Evolutionary conservation across 2,797 vertebrate genomes (phyloP), one percentile per base, ranked within the genome.

Genomic region (Cossypha niveicapilla): DNA sequence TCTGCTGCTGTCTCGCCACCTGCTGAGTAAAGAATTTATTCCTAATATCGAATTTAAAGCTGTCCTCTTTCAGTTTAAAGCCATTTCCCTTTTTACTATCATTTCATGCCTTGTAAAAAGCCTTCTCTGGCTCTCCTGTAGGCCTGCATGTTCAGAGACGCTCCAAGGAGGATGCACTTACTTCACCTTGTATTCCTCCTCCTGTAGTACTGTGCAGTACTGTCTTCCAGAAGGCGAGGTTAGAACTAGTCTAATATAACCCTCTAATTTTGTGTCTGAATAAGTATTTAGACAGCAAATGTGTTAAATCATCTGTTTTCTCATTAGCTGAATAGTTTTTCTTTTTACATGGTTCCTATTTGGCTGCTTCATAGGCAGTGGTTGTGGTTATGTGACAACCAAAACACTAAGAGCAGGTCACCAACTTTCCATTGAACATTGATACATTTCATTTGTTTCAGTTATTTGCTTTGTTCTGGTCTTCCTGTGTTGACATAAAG

Each of bases 1-100:
- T 56, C 9, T 68, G 48, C 62, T 2, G 1, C 23, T 32, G 12
- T 75, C 13, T 70, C 0, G 0, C n/a, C 42, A 50, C 16, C 11
- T 50, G 11, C 48, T 32, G 23, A 75, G 23, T 56, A 50, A 56
- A 44, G 27, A 54, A 23, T 61, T 45, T 18, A 30, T 51, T 74
- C 47, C 48, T 21, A 32, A 42, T 37, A 32, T 1, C 1, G 1
- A 37, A 75, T 56, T 54, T 62, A 37, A 50, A 70, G 42, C 23
- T 68, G n/a, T 13, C 42, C 4, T 70, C 42, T 70, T 50, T 32
- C 23, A 30, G 9, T 75, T 75, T 56, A 25, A 82, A 37, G n/a
- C 2, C 2, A 37, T 48, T 86, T 47, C 11, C 9, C n/a, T 32
- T 75, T 75, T 41, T 50, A 11, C 28, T 57, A 3, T 44, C 42